Evolutionary conservation across 2,888 invertebrate species (phyloP), one percentile per base, ranked within the genome.

Genomic region (Microctonus brassicae): DNA sequence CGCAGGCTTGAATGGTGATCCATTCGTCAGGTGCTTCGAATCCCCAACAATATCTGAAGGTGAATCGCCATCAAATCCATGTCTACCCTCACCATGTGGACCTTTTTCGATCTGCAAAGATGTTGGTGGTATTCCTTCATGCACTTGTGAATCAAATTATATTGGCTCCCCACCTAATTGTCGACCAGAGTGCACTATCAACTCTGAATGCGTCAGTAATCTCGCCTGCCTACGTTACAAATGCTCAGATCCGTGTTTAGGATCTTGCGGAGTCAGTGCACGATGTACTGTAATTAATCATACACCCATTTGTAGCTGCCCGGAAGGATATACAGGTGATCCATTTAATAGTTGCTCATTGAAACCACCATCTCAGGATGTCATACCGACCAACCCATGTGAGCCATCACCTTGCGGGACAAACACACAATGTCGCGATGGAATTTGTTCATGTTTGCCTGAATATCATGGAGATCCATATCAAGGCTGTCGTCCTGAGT

Each of bases 321-420:
- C 92, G 1, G 89, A 91, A 29, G 92, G 92, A 77, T 94, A 91
- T 80, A 90, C 91, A 33, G 95, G 95, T 13, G 93, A 95, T 88
- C 93, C 94, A 13, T 95, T 95, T 84, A 86, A 87, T 22, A 88
- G 88, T 73, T 92, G 92, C 76, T 86, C 85, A 62, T 79, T 81
- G 0, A 81, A 80, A 64, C 52, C 57, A 70, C 76, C 81, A 13
- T 7, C n/a, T 33, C 79, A 80, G 78, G 78, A 58, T 17, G 20
- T 29, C 1, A 24, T 61, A 53, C 92, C 74, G 4, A 13, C 9
- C 6, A 92, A 94, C 82, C 94, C 94, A 7, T 95, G 95, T 82
- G 90, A 91, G 75, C 94, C 94, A 63, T 92, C 94, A 47, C 95
- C 95, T 0, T 96, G 96, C 86, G 96, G 96, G 47, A 93, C 94